Percentiles rank a stretch among this genome's conserved stretches.
These are phyloP conservation scores for Phaenicophaeus curvirostris DNA, from an alignment of 2,797 vertebrate genomes.

Conservation along the genomic window DNA sequence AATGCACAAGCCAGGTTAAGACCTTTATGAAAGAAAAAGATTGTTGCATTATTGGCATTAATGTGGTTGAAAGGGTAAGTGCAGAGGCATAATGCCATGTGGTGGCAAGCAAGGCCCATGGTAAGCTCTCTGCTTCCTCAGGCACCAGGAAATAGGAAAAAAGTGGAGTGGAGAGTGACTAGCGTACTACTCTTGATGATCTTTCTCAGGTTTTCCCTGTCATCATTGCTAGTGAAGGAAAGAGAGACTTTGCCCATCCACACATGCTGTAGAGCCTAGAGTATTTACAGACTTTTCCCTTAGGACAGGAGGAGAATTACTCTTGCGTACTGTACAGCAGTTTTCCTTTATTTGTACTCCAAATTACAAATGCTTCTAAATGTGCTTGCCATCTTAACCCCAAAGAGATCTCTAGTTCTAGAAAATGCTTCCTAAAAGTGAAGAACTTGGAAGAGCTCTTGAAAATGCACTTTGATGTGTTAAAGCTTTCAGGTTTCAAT, in stretches of 20 bases:
- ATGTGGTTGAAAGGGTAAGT: conserved; percentile 26
- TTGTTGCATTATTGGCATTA: conserved; percentile 42
- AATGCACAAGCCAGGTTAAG: conserved; percentile 39
- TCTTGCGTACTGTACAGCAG: background rate
- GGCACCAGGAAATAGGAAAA: background rate
- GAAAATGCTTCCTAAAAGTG: background rate
- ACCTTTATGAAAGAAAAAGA: conserved; percentile 44
- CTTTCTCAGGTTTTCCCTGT: background rate
- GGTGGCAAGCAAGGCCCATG: background rate
- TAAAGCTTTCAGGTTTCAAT: conserved; percentile 12
- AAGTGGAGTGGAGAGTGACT: background rate
- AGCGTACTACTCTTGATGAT: background rate
- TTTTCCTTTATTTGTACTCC: background rate
- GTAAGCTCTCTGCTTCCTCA: background rate
- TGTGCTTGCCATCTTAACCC: background rate
- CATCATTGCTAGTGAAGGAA: background rate
- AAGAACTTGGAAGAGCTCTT: conserved; percentile 3
- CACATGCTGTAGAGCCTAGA: background rate
- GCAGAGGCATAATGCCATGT: background rate
- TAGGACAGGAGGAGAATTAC: background rate
- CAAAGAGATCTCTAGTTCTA: background rate
- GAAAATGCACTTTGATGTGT: conserved; percentile 6
- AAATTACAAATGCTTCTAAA: background rate
- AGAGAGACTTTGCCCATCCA: background rate
- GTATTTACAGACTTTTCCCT: background rate